These are phyloP conservation scores for Arizona elegans DNA, from an alignment of 2,113 vertebrate species.

Conservation along the genomic window DNA sequence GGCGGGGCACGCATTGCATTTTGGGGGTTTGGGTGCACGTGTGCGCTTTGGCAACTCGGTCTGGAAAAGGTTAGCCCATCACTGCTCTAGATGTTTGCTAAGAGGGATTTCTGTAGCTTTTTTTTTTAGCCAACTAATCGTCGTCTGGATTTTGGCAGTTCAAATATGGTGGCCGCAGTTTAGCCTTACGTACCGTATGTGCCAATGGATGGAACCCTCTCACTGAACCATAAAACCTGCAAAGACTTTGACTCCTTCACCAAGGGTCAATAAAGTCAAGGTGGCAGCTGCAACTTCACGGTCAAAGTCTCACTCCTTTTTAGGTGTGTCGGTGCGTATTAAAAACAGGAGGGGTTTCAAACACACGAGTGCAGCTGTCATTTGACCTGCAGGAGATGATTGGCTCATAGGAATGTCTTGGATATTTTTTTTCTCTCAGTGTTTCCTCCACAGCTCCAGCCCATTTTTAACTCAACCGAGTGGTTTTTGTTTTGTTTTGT, in stretches of 20 bases:
- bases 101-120: background rate
- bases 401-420: background rate
- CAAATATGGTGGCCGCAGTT: background rate
- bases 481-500: too few relatives aligned
- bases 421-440: background rate
- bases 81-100: background rate
- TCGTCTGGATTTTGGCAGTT: background rate
- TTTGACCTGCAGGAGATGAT: background rate
- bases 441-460: background rate
- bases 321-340: background rate
- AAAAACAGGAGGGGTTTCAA: background rate
- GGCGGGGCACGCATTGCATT: too few relatives aligned
- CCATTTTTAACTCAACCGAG: background rate
- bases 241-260: background rate
- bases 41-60: too few relatives aligned
- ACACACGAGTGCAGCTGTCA: background rate
- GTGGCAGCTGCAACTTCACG: background rate
- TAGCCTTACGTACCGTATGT: background rate
- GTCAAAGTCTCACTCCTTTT: background rate
- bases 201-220: background rate
- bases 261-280: background rate
- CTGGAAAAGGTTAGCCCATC: too few relatives aligned
- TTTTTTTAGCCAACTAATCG: background rate
- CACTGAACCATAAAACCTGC: background rate
- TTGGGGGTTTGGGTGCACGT: too few relatives aligned